Percentiles rank a stretch among this genome's conserved stretches.
Conservation (phyloP, 2,113 vertebrate genomes). For the Leucopternis melanops region DNA sequence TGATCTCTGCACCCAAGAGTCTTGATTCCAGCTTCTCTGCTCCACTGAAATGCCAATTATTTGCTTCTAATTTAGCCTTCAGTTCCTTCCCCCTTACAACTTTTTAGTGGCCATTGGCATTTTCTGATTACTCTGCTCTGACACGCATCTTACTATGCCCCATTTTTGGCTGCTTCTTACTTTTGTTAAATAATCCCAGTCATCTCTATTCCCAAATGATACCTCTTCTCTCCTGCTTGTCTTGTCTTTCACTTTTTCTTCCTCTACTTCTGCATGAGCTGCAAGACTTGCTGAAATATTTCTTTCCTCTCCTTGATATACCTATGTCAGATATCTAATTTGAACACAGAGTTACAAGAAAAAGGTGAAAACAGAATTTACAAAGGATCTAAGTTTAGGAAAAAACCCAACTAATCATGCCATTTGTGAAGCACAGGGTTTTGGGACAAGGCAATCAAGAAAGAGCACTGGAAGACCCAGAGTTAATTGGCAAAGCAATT, state of each 20-base stretch:
- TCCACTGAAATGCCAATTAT: not conserved
- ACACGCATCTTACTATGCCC: not conserved
- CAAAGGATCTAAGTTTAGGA: not conserved
- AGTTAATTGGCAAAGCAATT: constrained; percentile 22
- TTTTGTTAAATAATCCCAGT: not conserved
- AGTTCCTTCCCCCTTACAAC: not conserved
- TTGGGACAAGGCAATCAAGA: not conserved
- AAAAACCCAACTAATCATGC: not conserved
- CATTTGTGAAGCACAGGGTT: not conserved
- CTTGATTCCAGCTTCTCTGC: not conserved
- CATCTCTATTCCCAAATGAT: not conserved
- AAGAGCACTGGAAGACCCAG: not conserved
- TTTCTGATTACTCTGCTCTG: not conserved
- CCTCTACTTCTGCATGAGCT: not conserved
- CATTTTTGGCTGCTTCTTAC: not conserved
- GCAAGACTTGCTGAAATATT: not conserved
- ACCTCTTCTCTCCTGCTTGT: not conserved
- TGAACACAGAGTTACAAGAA: not conserved
- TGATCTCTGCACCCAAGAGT: not conserved
- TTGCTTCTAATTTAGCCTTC: not conserved
- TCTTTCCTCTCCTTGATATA: not conserved
- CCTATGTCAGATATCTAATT: not conserved
- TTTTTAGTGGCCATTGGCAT: not conserved
- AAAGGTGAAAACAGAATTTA: not conserved
- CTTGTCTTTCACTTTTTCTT: not conserved